Percentiles rank a stretch among this genome's conserved stretches.
Evolutionary conservation across 1,140 invertebrate species (phyloP).

Genomic region (Bradynema listronoti): DNA sequence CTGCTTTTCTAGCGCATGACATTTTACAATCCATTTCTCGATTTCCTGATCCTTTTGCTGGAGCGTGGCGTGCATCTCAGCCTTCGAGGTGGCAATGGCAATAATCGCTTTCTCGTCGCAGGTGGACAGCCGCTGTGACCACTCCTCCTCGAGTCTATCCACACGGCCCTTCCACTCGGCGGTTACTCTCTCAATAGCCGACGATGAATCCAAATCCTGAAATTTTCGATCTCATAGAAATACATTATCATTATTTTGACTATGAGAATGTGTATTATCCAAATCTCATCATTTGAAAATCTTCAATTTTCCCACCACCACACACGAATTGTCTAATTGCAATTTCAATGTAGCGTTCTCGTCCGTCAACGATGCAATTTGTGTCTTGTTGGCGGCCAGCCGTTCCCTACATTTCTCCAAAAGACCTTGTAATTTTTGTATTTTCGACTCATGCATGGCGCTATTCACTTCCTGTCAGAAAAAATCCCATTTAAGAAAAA

Average conservation of each 20-base stretch:
- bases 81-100: slow-evolving; percentile 41
- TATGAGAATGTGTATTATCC: no score
- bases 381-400: slow-evolving; percentile 35
- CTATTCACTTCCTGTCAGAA: no score
- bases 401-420: slow-evolving; percentile 42
- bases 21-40: slow-evolving; percentile 44
- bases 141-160: slow-evolving; percentile 40
- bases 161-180: slow-evolving; percentile 48
- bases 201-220: no score
- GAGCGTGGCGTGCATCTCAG: slow-evolving; percentile 40
- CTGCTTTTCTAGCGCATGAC: slow-evolving; percentile 34
- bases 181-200: slow-evolving; percentile 27
- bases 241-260: no score
- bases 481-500: no score
- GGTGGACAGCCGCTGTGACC: slow-evolving; percentile 7
- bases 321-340: slow-evolving; percentile 4
- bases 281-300: no score
- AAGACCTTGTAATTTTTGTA: slow-evolving; percentile 32
- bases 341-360: slow-evolving; percentile 26
- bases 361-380: slow-evolving; percentile 29
- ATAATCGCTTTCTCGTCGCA: slow-evolving; percentile 35
- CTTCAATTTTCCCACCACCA: no score
- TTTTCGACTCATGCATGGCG: slow-evolving; percentile 28
- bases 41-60: slow-evolving; percentile 47
- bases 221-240: no score